Base-by-base conservation (phyloP, 2,113 vertebrate species). In the Chloropsis cyanopogon region DNA sequence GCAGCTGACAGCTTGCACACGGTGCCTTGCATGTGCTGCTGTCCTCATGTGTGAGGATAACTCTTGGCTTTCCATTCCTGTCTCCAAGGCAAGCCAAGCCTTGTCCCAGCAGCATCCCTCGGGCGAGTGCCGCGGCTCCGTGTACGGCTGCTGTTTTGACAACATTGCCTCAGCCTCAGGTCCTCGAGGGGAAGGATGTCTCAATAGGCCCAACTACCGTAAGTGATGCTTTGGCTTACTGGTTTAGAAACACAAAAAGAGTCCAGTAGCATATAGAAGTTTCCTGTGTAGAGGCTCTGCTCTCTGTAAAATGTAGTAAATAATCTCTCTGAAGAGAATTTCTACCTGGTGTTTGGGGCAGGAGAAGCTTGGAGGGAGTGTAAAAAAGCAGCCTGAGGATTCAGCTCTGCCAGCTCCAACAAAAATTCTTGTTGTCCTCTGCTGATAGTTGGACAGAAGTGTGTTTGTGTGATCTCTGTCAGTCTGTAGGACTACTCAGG, bases 131-230 rank as follows among this genome's bases (percentile, higher is more conserved):
- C 97, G 98, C 4, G 52, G 68, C 72, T 98, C 99, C 72, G 24
- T 72, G 53, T 99, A 98, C 1, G 99, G 99, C 70, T 99, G 99
- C 96, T 99, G 99, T 69, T 99, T 98, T 82, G 99, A 99, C 97
- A 98, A 98, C 2, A 37, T 97, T 15, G 98, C 98, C 31, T 94
- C 98, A 11, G 99, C 99, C 25, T 90, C 71, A 1, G 99, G 99
- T 11, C 98, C 99, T 86, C 97, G 66, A n/a, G 99, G 99, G 49
- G 99, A 99, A 94, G 98, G 98, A 83, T 99, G 99, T 87, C 97
- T 91, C 61, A 92, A 95, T 56, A 97, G 97, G 68, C 98, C 98
- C 68, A 92, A 73, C 92, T 96, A 98, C n/a, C 86, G 99, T 99
- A 97, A 98, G 98, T 97, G 59, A 77, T 21, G 13, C 64, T 94